These are phyloP conservation scores for Paraescarpia echinospica DNA, from an alignment of 1,140 invertebrate species.

Conservation along the genomic window DNA sequence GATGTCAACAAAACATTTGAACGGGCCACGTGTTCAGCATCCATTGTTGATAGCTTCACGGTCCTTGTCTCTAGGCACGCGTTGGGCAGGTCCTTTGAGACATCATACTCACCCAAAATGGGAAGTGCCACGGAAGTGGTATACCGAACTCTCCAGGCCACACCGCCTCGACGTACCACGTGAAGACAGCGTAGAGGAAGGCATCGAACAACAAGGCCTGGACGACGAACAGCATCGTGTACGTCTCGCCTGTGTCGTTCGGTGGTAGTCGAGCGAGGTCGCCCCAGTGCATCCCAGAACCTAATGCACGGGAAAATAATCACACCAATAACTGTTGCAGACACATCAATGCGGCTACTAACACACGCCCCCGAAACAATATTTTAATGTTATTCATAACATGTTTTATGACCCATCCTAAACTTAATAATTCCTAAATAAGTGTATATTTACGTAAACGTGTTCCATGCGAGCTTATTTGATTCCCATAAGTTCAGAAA, in stretches of 20 bases:
- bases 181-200: conserved; percentile 57
- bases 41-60: too few relatives aligned
- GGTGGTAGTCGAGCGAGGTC: not conserved
- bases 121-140: conserved; percentile 60
- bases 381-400: too few relatives aligned
- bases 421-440: too few relatives aligned
- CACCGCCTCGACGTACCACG: conserved; percentile 68
- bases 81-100: not conserved
- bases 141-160: conserved; percentile 65
- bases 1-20: too few relatives aligned
- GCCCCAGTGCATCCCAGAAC: not conserved
- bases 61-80: too few relatives aligned
- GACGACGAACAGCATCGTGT: not conserved
- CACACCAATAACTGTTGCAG: not conserved
- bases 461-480: too few relatives aligned
- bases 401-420: too few relatives aligned
- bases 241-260: not conserved
- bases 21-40: too few relatives aligned
- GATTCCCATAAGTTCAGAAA: too few relatives aligned
- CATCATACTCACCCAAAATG: conserved; percentile 46
- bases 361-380: too few relatives aligned
- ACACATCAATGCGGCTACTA: not conserved
- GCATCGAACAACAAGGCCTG: conserved; percentile 62
- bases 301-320: not conserved
- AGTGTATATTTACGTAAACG: too few relatives aligned